Percentiles rank a stretch among this genome's conserved stretches.
Conservation (phyloP, 2,113 vertebrate genomes). For the Amia ocellicauda region DNA sequence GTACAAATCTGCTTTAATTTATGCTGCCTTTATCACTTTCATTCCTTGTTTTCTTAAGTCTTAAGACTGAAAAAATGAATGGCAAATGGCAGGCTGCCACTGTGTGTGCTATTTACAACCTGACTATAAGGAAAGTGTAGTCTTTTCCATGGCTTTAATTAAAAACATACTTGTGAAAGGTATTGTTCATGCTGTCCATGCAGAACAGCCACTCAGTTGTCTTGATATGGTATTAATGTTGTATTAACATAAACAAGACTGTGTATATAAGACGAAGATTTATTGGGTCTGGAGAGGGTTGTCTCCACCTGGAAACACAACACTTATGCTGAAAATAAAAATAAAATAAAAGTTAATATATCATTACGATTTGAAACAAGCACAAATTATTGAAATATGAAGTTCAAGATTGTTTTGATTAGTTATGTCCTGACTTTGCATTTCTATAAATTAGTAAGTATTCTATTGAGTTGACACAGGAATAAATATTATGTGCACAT, state of each 20-base stretch:
- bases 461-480: too few relatives aligned
- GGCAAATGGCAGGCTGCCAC: conserved; percentile 2
- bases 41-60: conserved; percentile 8
- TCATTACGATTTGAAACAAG: too few relatives aligned
- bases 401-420: too few relatives aligned
- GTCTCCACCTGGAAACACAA: conserved; percentile 20
- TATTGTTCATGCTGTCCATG: conserved; percentile 16
- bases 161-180: conserved; percentile 20
- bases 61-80: conserved; percentile 1
- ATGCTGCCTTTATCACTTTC: neutral
- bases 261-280: conserved; percentile 8
- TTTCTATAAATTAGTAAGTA: too few relatives aligned
- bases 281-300: conserved; percentile 9
- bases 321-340: too few relatives aligned
- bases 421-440: too few relatives aligned
- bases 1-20: conserved; percentile 2
- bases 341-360: too few relatives aligned
- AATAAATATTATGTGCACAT: too few relatives aligned
- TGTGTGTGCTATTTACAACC: neutral
- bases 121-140: neutral
- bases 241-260: conserved; percentile 22
- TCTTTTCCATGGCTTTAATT: conserved; percentile 14
- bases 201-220: conserved; percentile 12
- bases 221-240: conserved; percentile 22
- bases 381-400: too few relatives aligned